Conservation (phyloP, 2,797 vertebrate genomes). For the Limosa lapponica region DNA sequence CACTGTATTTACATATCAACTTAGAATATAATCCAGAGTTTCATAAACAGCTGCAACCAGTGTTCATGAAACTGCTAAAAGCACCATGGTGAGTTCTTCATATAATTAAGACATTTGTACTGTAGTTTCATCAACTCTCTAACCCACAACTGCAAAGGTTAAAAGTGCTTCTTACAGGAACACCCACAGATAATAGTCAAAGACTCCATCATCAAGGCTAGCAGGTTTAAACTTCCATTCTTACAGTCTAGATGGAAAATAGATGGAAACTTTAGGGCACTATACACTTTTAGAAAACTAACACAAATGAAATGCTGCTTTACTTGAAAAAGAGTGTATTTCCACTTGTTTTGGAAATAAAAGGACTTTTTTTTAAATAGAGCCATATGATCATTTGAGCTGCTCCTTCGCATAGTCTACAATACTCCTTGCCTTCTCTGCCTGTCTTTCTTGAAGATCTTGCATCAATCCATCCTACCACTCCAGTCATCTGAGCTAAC, state of each 20-base stretch:
- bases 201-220: not conserved
- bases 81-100: not conserved
- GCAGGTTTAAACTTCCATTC: not conserved
- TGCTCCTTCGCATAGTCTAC: not conserved
- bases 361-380: not conserved
- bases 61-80: not conserved
- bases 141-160: not conserved
- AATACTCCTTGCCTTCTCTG: not conserved
- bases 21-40: not conserved
- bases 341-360: not conserved
- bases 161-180: not conserved
- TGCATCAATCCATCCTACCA: not conserved
- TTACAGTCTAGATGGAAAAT: not conserved
- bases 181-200: not conserved
- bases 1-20: not conserved
- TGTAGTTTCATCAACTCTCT: not conserved
- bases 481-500: not conserved
- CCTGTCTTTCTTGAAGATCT: not conserved
- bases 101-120: not conserved
- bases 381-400: not conserved
- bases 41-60: not conserved
- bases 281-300: not conserved
- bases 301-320: not conserved
- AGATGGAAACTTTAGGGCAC: not conserved
- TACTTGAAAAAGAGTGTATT: not conserved